Evolutionary conservation across 2,113 vertebrate genomes (phyloP).

Genomic region (Typhlomys cinereus): DNA sequence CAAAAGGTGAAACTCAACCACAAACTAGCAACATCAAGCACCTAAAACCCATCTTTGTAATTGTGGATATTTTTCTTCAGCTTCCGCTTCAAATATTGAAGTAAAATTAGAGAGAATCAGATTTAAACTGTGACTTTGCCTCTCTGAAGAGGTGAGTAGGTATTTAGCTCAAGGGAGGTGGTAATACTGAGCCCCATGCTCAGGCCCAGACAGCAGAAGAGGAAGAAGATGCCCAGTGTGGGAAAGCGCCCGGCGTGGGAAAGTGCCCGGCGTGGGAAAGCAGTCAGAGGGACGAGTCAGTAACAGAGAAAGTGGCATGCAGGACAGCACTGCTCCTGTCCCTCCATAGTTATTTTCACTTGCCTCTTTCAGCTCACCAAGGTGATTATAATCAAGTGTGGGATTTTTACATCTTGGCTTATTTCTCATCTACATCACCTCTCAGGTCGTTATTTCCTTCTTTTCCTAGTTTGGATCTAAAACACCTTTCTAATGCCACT

Average conservation of each 20-base stretch:
- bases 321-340: background rate
- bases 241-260: too few species aligned
- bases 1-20: background rate
- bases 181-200: background rate
- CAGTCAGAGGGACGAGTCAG: rapidly evolving
- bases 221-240: too few species aligned
- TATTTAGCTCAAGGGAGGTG: background rate
- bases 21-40: background rate
- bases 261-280: too few species aligned
- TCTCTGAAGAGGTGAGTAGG: background rate
- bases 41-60: background rate
- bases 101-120: background rate
- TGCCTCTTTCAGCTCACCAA: background rate
- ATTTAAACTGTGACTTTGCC: background rate
- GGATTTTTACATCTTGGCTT: slow-evolving; percentile 25
- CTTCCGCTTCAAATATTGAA: background rate
- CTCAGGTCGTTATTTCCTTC: slow-evolving; percentile 40
- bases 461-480: slow-evolving; percentile 44
- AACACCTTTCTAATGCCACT: slow-evolving; percentile 57
- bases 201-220: background rate
- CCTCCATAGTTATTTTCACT: background rate
- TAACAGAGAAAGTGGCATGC: background rate
- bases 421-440: slow-evolving; percentile 10
- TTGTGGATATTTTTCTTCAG: background rate
- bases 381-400: background rate